Evolutionary conservation across 2,113 vertebrate species (phyloP), one percentile per base, ranked within the genome.

Genomic region (Perca fluviatilis): DNA sequence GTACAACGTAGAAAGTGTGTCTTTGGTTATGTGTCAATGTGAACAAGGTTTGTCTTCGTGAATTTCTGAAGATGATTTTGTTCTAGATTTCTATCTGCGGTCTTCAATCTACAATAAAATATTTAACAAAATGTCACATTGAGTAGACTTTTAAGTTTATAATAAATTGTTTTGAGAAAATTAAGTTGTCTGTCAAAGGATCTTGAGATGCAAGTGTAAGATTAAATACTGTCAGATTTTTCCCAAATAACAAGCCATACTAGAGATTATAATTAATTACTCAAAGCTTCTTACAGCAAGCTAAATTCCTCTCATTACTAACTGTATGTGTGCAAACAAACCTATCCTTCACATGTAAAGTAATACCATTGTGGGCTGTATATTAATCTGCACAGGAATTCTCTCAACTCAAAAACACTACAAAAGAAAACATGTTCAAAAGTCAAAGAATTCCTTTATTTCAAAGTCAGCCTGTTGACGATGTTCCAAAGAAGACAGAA

Each of bases 381-480:
- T 43, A 43, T 43, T 43, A 43, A 43, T 43, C 15, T 23, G 23
- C 12, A 13, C 11, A 62, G 15, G 3, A 70, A 36, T n/a, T 11
- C 4, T 27, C 27, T 27, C 27, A 27, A 25, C 14, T 23, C 8
- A 57, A 49, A 56, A 69, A 18, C 6, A 16, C 13, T 7, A 3
- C 5, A 46, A 62, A 60, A 47, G 30, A 21, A 33, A 54, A 51
- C 19, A 30, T 49, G n/a, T 70, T 78, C 3, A 86, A 90, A 86
- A 83, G 66, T 89, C 75, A 90, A 91, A 86, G 56, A 88, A 83
- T 88, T 91, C 54, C 80, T 95, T 95, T 95, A 95, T 94, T 95
- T 94, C 90, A 95, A 95, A 94, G 84, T 94, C 86, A 92, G 90
- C 93, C 94, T 91, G 84, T 90, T 92, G 90, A 93, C 86, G 86